Conservation (phyloP, 2,888 invertebrate genomes). For the Eristalis intricaria region DNA sequence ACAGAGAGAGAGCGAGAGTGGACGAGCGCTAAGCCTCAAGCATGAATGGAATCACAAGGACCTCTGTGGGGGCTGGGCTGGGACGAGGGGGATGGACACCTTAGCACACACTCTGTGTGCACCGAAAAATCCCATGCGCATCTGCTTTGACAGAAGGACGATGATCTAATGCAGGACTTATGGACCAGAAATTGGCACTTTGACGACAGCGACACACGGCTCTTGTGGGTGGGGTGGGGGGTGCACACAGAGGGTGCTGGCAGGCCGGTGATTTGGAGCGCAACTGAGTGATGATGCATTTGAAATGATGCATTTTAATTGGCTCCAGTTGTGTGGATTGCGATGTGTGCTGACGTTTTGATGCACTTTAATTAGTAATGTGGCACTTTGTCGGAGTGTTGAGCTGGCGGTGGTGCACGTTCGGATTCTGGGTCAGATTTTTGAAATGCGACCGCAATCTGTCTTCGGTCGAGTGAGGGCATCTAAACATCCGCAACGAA, state of each 20-base stretch:
- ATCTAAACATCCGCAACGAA: not conserved
- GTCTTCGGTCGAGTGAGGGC: too few species aligned
- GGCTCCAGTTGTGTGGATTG: not conserved
- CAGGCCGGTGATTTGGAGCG: slow-evolving; percentile 54
- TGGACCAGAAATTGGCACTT: slow-evolving; percentile 38
- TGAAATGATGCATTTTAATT: slow-evolving; percentile 14
- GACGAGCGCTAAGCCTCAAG: not conserved
- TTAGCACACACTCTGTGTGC: not conserved
- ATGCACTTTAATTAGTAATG: not conserved
- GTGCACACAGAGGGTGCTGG: slow-evolving; percentile 42
- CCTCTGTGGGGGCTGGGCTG: not conserved
- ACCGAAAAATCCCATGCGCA: slow-evolving; percentile 9
- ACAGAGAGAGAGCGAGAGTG: too few species aligned
- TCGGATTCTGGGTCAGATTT: not conserved
- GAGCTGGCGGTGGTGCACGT: not conserved
- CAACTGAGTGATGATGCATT: slow-evolving; percentile 41
- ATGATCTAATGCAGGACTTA: slow-evolving; percentile 23
- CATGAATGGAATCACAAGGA: slow-evolving; percentile 6
- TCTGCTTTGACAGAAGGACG: not conserved
- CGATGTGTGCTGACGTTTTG: not conserved
- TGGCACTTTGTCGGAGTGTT: not conserved
- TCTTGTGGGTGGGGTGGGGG: too few species aligned
- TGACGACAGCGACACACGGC: not conserved
- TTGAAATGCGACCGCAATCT: not conserved
- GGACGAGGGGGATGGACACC: not conserved